These are phyloP conservation scores for Thalpophila matura DNA, from an alignment of 2,888 invertebrate species.

Conservation along the genomic window DNA sequence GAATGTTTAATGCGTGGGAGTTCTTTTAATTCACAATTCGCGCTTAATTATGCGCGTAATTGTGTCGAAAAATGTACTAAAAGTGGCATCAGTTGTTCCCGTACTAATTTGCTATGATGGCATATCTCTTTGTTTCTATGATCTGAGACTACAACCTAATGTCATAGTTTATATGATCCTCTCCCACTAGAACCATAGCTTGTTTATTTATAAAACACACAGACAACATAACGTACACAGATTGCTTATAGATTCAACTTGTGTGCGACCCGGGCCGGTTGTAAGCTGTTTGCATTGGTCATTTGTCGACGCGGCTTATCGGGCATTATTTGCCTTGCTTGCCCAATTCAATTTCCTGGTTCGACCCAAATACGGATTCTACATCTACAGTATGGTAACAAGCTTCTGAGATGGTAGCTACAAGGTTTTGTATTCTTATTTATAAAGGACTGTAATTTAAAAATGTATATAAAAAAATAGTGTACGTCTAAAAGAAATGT, in stretches of 20 bases:
- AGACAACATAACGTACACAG: slow-evolving; percentile 35
- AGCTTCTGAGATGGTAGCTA: slow-evolving; percentile 17
- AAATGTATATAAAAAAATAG: slow-evolving; percentile 30
- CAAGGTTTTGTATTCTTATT: slow-evolving; percentile 49
- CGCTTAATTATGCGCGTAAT: too few relatives aligned
- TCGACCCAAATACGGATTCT: slow-evolving; percentile 53
- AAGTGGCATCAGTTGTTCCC: too few relatives aligned
- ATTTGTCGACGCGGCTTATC: slow-evolving; percentile 73
- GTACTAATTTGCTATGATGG: too few relatives aligned
- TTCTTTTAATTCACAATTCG: too few relatives aligned
- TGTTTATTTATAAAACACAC: slow-evolving; percentile 46
- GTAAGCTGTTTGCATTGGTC: slow-evolving; percentile 73
- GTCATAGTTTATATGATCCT: too few relatives aligned
- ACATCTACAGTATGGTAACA: slow-evolving; percentile 45
- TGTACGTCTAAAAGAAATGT: background rate
- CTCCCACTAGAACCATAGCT: background rate
- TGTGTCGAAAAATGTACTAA: too few relatives aligned
- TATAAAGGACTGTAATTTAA: slow-evolving; percentile 29
- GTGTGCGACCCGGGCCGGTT: slow-evolving; percentile 56
- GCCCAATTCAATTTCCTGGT: slow-evolving; percentile 65
- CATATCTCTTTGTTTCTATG: too few relatives aligned
- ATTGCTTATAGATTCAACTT: slow-evolving; percentile 58
- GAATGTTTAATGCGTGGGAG: too few relatives aligned
- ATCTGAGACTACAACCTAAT: too few relatives aligned
- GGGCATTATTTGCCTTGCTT: slow-evolving; percentile 68